Conservation (phyloP, 2,797 vertebrate species). For the Paramormyrops hopkinsi region DNA sequence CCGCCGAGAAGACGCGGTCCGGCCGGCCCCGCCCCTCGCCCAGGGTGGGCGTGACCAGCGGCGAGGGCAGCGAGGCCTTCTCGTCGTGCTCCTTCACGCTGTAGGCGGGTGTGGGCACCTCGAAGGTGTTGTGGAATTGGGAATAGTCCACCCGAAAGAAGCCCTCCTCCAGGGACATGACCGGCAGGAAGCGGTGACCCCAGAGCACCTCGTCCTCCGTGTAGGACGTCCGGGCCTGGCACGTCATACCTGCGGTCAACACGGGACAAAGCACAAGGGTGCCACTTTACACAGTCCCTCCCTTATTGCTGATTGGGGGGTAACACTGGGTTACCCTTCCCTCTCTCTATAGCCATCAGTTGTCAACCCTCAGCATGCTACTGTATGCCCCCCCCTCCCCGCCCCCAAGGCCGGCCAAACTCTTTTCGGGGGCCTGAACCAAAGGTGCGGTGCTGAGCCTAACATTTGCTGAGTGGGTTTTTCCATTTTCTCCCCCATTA, state of each 20-base stretch:
- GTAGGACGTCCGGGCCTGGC: conserved; percentile 81
- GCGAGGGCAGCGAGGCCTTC: conserved; percentile 62
- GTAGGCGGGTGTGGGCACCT: conserved; percentile 75
- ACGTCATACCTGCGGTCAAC: conserved; percentile 73
- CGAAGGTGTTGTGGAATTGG: conserved; percentile 80
- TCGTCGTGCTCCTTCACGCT: conserved; percentile 81
- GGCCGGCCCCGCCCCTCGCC: conserved; percentile 52
- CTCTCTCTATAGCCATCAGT: background rate
- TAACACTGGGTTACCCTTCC: background rate
- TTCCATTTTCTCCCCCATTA: background rate
- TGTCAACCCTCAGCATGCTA: background rate
- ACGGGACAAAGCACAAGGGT: background rate
- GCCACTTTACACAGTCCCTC: background rate
- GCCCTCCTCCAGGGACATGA: conserved; percentile 83
- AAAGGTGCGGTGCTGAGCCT: background rate
- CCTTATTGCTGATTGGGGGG: background rate
- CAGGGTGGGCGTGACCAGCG: conserved; percentile 57
- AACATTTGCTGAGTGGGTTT: background rate
- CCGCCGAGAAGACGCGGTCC: conserved; percentile 63
- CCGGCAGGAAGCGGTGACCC: conserved; percentile 82
- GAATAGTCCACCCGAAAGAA: conserved; percentile 86
- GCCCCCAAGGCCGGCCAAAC: background rate
- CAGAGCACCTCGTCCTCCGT: conserved; percentile 85
- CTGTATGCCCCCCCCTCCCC: no score
- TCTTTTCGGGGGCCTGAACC: background rate